Evolutionary conservation across 2,888 invertebrate genomes (phyloP).

Genomic region (Endotricha flammealis): DNA sequence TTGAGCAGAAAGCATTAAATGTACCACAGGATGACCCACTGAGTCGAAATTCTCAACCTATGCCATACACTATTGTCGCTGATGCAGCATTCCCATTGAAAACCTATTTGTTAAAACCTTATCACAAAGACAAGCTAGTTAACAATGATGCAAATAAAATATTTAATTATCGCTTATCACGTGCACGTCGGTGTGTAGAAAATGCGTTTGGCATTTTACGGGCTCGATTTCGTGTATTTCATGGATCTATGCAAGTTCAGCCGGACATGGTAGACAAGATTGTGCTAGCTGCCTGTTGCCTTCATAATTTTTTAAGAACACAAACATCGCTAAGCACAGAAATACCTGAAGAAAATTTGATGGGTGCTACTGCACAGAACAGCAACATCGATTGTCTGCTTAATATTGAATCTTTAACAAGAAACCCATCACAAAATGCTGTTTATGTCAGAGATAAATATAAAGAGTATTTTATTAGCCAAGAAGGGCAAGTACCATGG

Average conservation of each 20-base stretch:
- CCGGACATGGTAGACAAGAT: slow-evolving; percentile 12
- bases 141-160: slow-evolving; percentile 11
- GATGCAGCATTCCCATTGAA: slow-evolving; percentile 18
- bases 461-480: slow-evolving; percentile 14
- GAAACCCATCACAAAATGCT: slow-evolving; percentile 1
- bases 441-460: slow-evolving; percentile 3
- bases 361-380: neutral
- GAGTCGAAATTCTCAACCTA: slow-evolving; percentile 18
- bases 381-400: neutral
- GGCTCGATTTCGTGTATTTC: too few relatives aligned
- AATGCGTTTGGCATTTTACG: slow-evolving; percentile 15
- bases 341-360: neutral
- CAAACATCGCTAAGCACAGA: slow-evolving; percentile 7
- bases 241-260: slow-evolving; percentile 6
- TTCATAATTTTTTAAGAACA: slow-evolving; percentile 3
- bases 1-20: slow-evolving; percentile 17
- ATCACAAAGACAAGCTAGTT: slow-evolving; percentile 20
- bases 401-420: neutral
- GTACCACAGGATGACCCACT: slow-evolving; percentile 22
- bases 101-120: slow-evolving; percentile 20
- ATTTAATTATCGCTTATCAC: neutral
- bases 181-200: neutral
- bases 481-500: slow-evolving; percentile 12
- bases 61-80: slow-evolving; percentile 11
- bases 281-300: slow-evolving; percentile 1